Evolutionary conservation across 2,113 vertebrate species (phyloP), one percentile per base, ranked within the genome.

Genomic region (Dolichotis patagonum): DNA sequence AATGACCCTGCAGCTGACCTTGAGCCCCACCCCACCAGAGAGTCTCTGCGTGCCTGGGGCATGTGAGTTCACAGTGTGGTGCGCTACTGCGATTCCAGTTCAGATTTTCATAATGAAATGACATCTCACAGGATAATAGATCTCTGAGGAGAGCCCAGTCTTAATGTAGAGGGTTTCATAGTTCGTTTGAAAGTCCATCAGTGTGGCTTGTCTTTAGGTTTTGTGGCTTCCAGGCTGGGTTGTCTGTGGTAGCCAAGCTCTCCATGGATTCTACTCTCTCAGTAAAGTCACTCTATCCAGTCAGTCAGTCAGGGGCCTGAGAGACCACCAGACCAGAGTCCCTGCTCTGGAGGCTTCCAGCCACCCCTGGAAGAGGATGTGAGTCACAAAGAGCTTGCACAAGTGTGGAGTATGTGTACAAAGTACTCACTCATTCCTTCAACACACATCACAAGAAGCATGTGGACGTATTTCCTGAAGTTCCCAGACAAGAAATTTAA

Each of bases 211-310:
- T 93, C 95, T 89, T 88, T 65, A 88, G 77, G 71, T 5, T 91
- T 71, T 30, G 38, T 7, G 65, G 60, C 46, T 90, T 90, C 84
- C 88, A 92, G 73, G 38, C 63, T 46, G 0, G 0, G n/a, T 38
- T n/a, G 20, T 69, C 22, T 1, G 1, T 91, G 85, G 96, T 96
- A 97, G 97, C 97, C 96, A 97, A 95, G 96, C 94, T 96, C 88
- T 97, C 92, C 60, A 17, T 94, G 89, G 95, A 82, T 65, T 97
- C 97, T 82, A 85, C 89, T 97, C 98, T 97, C 81, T 41, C 82
- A 91, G 67, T 98, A 97, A 97, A 98, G 88, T 98, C 97, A 98
- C 90, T 82, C 54, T 4, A 0, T 87, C 96, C 97, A 96, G 96
- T 56, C 94, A 26, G 32, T 89, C 94, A 7, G 67, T 69, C 19